These are phyloP conservation scores for Pseudomugil tenellus DNA, from an alignment of 2,797 vertebrate species.

Conservation along the genomic window DNA sequence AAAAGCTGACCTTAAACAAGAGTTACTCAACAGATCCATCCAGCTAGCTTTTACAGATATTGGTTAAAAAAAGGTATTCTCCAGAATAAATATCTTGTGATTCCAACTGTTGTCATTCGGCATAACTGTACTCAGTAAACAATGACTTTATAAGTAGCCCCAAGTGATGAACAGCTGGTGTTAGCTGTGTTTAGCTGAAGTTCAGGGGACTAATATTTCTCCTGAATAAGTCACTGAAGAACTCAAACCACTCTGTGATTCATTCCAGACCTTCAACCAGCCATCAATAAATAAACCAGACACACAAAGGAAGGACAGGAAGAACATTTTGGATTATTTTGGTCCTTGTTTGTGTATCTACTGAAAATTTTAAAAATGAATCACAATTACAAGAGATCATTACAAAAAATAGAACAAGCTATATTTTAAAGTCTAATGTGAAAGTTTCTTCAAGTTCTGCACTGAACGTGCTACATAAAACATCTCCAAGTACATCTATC, in stretches of 20 bases:
- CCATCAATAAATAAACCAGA: slow-evolving; percentile 44
- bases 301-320: not conserved
- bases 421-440: not conserved
- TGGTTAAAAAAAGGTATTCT: slow-evolving; percentile 9
- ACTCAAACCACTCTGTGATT: slow-evolving; percentile 35
- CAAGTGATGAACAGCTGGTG: slow-evolving; percentile 13
- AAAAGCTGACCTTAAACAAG: not conserved
- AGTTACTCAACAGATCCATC: not conserved
- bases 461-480: not conserved
- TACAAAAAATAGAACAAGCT: not conserved
- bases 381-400: not conserved
- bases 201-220: slow-evolving; percentile 29
- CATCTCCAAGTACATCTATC: not conserved
- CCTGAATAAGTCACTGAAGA: slow-evolving; percentile 31
- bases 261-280: slow-evolving; percentile 40
- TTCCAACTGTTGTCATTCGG: slow-evolving; percentile 8
- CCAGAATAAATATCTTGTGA: slow-evolving; percentile 1
- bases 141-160: slow-evolving; percentile 23
- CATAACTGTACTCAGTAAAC: slow-evolving; percentile 26
- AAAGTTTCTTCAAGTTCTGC: not conserved
- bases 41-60: not conserved
- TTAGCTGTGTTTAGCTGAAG: slow-evolving; percentile 28
- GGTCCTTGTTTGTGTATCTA: not conserved
- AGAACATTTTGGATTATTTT: not conserved
- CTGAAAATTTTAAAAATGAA: not conserved